These are phyloP conservation scores for Drosophila robusta DNA, from an alignment of 2,888 invertebrate genomes.

Conservation along the genomic window DNA sequence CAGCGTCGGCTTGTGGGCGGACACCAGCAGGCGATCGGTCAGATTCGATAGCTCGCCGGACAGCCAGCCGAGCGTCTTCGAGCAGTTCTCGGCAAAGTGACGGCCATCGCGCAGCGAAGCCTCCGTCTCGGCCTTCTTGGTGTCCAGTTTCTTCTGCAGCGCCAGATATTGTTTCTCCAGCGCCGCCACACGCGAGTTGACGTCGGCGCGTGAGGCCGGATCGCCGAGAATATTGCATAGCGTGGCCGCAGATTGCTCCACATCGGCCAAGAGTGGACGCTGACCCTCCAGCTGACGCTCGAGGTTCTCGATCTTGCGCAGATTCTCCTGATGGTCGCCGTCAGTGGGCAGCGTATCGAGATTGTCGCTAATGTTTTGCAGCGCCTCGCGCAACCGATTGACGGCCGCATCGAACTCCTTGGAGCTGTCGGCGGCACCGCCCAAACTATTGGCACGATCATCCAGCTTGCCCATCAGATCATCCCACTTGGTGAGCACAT, in stretches of 20 bases:
- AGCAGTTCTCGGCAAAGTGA: slow-evolving; percentile 95
- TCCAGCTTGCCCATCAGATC: slow-evolving; percentile 92
- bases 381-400: slow-evolving; percentile 92
- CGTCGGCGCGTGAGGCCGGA: slow-evolving; percentile 95
- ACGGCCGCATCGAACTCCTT: slow-evolving; percentile 96
- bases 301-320: slow-evolving; percentile 94
- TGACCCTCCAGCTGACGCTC: slow-evolving; percentile 96
- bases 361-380: slow-evolving; percentile 94
- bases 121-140: slow-evolving; percentile 95
- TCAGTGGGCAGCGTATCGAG: slow-evolving; percentile 93
- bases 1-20: slow-evolving; percentile 93
- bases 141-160: slow-evolving; percentile 95
- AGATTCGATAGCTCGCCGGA: slow-evolving; percentile 91
- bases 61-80: slow-evolving; percentile 95
- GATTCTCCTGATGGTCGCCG: slow-evolving; percentile 93
- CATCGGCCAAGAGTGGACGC: slow-evolving; percentile 93
- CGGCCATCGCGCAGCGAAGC: slow-evolving; percentile 93
- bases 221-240: slow-evolving; percentile 95
- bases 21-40: slow-evolving; percentile 92
- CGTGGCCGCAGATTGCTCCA: slow-evolving; percentile 95
- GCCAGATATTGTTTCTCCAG: slow-evolving; percentile 95
- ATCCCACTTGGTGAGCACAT: slow-evolving; percentile 92
- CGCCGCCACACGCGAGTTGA: slow-evolving; percentile 93
- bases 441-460: slow-evolving; percentile 94
- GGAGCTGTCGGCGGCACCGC: slow-evolving; percentile 96